phyloP scores from a whole-genome alignment of 2,888 invertebrate species.

The Allygus modestus region DNA sequence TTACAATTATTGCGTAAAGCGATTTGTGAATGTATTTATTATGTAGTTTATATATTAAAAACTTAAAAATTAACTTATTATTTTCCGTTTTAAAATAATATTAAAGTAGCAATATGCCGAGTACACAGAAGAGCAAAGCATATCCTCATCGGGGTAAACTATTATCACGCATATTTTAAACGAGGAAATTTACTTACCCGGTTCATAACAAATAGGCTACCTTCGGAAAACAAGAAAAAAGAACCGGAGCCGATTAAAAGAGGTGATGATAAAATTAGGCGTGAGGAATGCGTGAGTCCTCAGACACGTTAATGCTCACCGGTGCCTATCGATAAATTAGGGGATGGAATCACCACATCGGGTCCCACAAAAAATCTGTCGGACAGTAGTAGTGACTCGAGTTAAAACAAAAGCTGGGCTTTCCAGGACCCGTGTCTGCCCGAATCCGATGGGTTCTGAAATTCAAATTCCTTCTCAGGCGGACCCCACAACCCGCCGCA shows the following conservation, averaged over 20 bases:
- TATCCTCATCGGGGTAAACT: no score
- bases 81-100: no score
- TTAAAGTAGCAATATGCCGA: no score
- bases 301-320: conserved; percentile 17
- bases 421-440: background rate
- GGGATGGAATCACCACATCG: conserved; percentile 8
- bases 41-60: no score
- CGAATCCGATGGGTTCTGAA: conserved; percentile 1
- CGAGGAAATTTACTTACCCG: no score
- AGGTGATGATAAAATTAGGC: conserved; percentile 32
- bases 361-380: conserved; percentile 37
- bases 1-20: no score
- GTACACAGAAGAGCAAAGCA: no score
- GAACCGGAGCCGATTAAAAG: background rate
- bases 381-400: conserved; percentile 38
- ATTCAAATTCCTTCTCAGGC: conserved; percentile 25
- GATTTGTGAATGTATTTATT: no score
- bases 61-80: no score
- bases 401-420: conserved; percentile 23
- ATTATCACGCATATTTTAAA: no score
- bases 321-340: conserved; percentile 26
- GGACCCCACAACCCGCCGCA: conserved; percentile 16
- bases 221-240: no score
- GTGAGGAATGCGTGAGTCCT: conserved; percentile 3
- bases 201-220: no score